These are phyloP conservation scores for Boloria selene DNA, from an alignment of 2,888 invertebrate genomes.

Conservation along the genomic window DNA sequence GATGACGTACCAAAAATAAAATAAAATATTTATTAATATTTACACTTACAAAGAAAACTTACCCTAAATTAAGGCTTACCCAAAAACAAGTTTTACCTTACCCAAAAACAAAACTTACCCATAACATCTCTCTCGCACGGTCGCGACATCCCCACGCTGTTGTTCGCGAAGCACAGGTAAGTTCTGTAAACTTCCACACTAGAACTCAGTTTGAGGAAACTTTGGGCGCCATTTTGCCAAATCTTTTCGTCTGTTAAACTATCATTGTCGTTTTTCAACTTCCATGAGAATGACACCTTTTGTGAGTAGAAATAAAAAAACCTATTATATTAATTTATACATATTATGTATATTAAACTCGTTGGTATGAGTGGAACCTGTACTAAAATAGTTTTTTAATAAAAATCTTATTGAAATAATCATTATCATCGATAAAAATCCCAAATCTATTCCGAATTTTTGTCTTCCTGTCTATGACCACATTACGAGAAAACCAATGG, in stretches of 20 bases:
- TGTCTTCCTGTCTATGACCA: no score
- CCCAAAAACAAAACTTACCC: slow-evolving; percentile 67
- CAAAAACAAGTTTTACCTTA: neutral
- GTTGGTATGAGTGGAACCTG: no score
- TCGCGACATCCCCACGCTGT: slow-evolving; percentile 87
- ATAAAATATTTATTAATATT: no score
- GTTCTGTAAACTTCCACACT: slow-evolving; percentile 84
- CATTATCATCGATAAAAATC: no score
- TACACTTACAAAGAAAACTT: no score
- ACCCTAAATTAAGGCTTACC: no score
- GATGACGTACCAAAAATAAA: no score
- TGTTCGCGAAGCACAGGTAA: slow-evolving; percentile 93
- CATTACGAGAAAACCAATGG: no score
- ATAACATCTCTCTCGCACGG: slow-evolving; percentile 86
- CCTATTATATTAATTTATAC: neutral
- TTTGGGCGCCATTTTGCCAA: slow-evolving; percentile 66
- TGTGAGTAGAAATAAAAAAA: slow-evolving; percentile 4
- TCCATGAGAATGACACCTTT: slow-evolving; percentile 90
- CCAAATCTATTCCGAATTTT: no score
- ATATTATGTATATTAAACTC: no score
- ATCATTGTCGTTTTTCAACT: slow-evolving; percentile 91
- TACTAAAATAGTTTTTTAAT: neutral
- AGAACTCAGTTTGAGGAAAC: slow-evolving; percentile 77
- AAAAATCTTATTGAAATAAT: neutral
- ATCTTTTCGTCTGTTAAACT: slow-evolving; percentile 84